Evolutionary conservation across 2,888 invertebrate genomes (phyloP), one percentile per base, ranked within the genome.

Genomic region (Caenorhabditis sp.): DNA sequence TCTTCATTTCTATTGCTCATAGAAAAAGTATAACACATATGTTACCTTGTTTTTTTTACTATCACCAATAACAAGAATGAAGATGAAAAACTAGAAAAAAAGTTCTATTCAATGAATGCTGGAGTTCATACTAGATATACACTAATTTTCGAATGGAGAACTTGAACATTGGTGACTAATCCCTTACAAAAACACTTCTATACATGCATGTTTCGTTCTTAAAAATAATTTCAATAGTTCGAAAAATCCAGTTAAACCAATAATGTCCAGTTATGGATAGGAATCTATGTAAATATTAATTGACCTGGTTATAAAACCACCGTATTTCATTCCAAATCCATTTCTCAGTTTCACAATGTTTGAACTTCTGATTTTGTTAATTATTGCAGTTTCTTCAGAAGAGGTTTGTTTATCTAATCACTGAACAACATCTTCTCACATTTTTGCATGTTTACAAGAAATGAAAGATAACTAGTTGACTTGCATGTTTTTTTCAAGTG

Each of bases 131-230:
- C 43, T 43, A 17, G 8, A 43, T 17, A 7, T 17, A 43, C 17
- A 10, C 12, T 52, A 4, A 23, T 20, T 52, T 52, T 21, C 8
- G 21, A 5, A 52, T 52, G 21, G 63, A 60, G 61, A 56, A 7
- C 26, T 26, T 59, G 63, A 67, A 67, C 71, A 67, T 63, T 67
- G 63, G 63, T 71, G 71, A 71, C 63, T 63, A 71, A 71, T 31
- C 31, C 10, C 10, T 31, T 31, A n/a, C n/a, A n/a, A n/a, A n/a
- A n/a, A n/a, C 31, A 31, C 31, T 7, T 10, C 10, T 31, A 31
- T 31, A 7, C 31, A 31, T 56, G 1, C 21, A 52, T 23, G 7
- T 52, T 23, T 21, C 21, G 3, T 21, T 23, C n/a, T 20, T 8
- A 4, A 20, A 52, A 49, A 52, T 62, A 59, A 62, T 66, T 31